Evolutionary conservation across 2,888 invertebrate species (phyloP).

Genomic region (Leucoma salicis): DNA sequence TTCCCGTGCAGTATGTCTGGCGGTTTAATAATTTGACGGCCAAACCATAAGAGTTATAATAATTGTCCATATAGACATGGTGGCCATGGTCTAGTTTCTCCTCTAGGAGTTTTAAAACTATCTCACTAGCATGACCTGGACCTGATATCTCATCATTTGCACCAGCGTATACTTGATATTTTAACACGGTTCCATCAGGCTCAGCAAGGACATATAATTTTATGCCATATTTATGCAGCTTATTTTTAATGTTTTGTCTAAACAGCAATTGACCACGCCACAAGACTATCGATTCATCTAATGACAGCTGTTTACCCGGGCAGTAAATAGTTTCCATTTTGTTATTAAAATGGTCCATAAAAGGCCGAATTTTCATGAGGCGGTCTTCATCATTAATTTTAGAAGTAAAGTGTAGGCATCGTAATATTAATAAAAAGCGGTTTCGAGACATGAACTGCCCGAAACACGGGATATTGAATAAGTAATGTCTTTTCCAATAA

Average conservation of each 20-base stretch:
- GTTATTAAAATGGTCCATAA: slow-evolving; percentile 49
- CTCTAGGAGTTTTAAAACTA: slow-evolving; percentile 40
- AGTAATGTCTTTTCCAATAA: slow-evolving; percentile 47
- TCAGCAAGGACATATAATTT: slow-evolving; percentile 38
- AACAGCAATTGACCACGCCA: slow-evolving; percentile 43
- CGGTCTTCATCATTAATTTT: slow-evolving; percentile 32
- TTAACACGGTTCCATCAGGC: slow-evolving; percentile 31
- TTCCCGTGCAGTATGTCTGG: slow-evolving; percentile 53
- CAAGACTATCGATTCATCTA: slow-evolving; percentile 46
- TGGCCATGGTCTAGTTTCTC: slow-evolving; percentile 39
- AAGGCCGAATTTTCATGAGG: slow-evolving; percentile 36
- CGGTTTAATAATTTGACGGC: slow-evolving; percentile 38
- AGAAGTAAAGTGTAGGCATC: slow-evolving; percentile 43
- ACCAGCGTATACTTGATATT: slow-evolving; percentile 31
- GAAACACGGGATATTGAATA: slow-evolving; percentile 38
- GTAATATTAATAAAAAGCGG: slow-evolving; percentile 21
- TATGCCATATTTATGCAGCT: slow-evolving; percentile 46
- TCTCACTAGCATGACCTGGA: slow-evolving; percentile 29
- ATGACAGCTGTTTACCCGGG: slow-evolving; percentile 37
- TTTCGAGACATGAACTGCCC: slow-evolving; percentile 37
- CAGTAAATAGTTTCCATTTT: slow-evolving; percentile 39
- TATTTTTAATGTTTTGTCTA: slow-evolving; percentile 45
- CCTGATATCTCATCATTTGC: slow-evolving; percentile 27
- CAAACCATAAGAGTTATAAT: slow-evolving; percentile 38
- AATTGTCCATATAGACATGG: slow-evolving; percentile 43